Evolutionary conservation across 2,113 vertebrate genomes (phyloP), one percentile per base, ranked within the genome.

Genomic region (Cynoglossus semilaevis): DNA sequence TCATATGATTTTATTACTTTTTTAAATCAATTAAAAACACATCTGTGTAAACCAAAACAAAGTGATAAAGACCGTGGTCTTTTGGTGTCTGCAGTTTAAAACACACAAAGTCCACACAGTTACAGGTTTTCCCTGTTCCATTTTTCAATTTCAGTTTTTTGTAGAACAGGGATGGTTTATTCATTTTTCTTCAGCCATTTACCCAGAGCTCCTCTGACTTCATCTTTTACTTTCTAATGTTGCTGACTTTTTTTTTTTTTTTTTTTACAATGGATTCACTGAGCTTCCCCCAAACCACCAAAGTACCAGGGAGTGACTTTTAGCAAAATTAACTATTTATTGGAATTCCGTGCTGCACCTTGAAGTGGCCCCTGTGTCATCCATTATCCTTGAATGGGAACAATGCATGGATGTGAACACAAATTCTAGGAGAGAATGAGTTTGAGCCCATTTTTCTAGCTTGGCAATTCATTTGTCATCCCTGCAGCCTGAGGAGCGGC

Each of bases 401-500:
- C 79, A 85, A 84, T 79, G 72, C 71, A 54, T 70, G 74, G 74
- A 79, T 71, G 71, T 74, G 75, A 81, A 80, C 84, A 85, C 66
- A 77, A 82, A 88, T 83, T 84, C 75, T 50, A 69, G 70, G 42
- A 71, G 84, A 65, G 71, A 73, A 84, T 78, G 75, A 80, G 87
- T 82, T 74, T 70, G 40, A 74, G 73, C 72, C 54, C 55, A 87
- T 88, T 87, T 87, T 79, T 79, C 66, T 61, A 70, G 61, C 42
- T 57, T 55, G 64, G 74, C 70, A 56, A 82, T 86, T 86, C 84
- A 87, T 91, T 87, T 81, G 79, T 91, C 88, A 89, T 84, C 78
- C 48, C 65, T 18, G 17, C 57, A 69, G 69, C 70, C 77, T 47
- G 58, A 77, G 74, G 72, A 79, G 53, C 9, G 47, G 38, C 70